Evolutionary conservation across 1,140 invertebrate genomes (phyloP), one percentile per base, ranked within the genome.

Genomic region (Drosophila athabasca): DNA sequence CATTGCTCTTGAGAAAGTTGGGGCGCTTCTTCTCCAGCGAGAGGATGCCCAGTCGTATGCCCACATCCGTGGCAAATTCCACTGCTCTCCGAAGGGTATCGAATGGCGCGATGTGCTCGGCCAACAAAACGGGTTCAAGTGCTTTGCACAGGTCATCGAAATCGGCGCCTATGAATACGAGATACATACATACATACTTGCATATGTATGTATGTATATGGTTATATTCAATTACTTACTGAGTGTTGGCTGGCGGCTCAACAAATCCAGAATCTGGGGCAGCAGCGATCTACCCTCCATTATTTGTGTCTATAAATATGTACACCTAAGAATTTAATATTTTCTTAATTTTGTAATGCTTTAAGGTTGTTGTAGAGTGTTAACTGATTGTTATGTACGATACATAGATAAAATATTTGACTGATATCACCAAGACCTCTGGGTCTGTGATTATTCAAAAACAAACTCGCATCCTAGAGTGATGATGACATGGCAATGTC

Each of bases 201-300:
- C 17, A 19, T 19, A 19, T 1, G 1, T 19, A 19, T 19, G 17
- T 19, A 19, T 19, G 17, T 19, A 19, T 13, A 17, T 13, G 31
- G 6, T 6, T 26, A 26, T 26, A 26, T 5, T 19, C 44, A 8
- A 5, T 13, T 29, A 65, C 62, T 58, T 3, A 84, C 76, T 45
- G 5, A 74, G 45, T 13, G 62, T 22, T 0, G 67, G 68, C 19
- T 78, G 43, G 0, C 59, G 74, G 50, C 69, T 81, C 1, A 81
- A 15, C 39, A 87, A 1, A 17, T 74, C 61, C 31, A 85, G 6
- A 7, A 85, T 39, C 7, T 68, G 70, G 0, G 81, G 82, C 19
- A 85, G 19, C 15, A 87, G 29, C 11, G 64, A 44, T 0, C 48
- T 51, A 5, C 8, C n/a, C 24, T 85, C 58, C 81, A 84, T 84